These are phyloP conservation scores for Periophthalmus magnuspinnatus DNA, from an alignment of 2,797 vertebrate species.

Conservation along the genomic window DNA sequence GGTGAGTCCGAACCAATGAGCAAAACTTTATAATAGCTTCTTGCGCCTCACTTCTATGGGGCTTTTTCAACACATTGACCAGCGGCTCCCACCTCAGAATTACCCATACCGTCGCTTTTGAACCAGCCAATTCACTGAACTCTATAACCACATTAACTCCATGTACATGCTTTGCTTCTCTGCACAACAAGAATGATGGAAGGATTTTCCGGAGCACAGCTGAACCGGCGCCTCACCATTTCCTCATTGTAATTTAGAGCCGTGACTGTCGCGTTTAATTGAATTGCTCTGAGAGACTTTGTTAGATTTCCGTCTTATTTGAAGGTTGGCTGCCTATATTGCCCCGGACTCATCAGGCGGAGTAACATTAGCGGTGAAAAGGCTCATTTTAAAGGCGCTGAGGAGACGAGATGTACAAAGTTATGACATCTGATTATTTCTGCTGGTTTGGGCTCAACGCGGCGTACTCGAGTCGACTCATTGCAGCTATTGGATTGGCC, in stretches of 20 bases:
- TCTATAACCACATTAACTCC: background rate
- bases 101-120: background rate
- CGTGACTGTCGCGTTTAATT: slow-evolving; percentile 8
- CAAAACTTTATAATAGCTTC: background rate
- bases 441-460: background rate
- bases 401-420: background rate
- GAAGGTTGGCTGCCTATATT: slow-evolving; percentile 22
- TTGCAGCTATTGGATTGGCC: background rate
- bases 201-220: background rate
- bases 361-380: slow-evolving; percentile 22
- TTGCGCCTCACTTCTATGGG: background rate
- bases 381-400: slow-evolving; percentile 9
- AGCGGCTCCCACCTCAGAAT: background rate
- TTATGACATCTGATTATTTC: slow-evolving; percentile 13
- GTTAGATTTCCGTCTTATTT: slow-evolving; percentile 14
- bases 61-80: background rate
- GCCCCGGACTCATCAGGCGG: slow-evolving; percentile 21
- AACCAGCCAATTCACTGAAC: background rate
- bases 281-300: slow-evolving; percentile 13
- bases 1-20: no score
- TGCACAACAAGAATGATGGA: background rate
- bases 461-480: slow-evolving; percentile 13
- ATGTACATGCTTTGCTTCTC: background rate
- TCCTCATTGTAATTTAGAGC: slow-evolving; percentile 2
- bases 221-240: background rate